These are phyloP conservation scores for Entomobrya multifasciata DNA, from an alignment of 2,888 invertebrate species.

Conservation along the genomic window DNA sequence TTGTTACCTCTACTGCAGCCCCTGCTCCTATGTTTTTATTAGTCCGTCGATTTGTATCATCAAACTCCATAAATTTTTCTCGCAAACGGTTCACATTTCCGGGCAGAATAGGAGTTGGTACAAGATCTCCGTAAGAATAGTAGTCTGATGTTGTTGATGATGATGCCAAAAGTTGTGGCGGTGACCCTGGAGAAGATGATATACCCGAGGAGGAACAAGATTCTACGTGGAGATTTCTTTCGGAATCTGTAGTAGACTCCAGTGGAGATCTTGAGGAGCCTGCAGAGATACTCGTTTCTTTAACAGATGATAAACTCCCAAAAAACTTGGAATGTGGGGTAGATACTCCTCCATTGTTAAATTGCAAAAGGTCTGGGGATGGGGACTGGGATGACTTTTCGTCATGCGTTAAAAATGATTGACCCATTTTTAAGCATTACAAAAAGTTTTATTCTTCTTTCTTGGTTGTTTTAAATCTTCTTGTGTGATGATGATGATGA, in stretches of 20 bases:
- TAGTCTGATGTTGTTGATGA: too few relatives aligned
- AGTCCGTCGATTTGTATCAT: constrained; percentile 2
- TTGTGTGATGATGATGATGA: constrained; percentile 8
- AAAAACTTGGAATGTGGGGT: constrained; percentile 49
- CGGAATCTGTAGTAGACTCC: constrained; percentile 31
- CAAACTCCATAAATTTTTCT: constrained; percentile 62
- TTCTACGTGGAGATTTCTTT: constrained; percentile 17
- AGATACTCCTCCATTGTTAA: too few relatives aligned
- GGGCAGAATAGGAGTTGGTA: constrained; percentile 54
- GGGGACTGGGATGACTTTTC: constrained; percentile 64
- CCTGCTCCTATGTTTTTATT: too few relatives aligned
- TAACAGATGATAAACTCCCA: constrained; percentile 59
- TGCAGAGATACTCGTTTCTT: constrained; percentile 46
- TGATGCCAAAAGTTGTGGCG: not conserved
- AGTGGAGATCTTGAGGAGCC: constrained; percentile 49
- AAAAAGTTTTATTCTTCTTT: not conserved
- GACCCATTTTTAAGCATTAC: constrained; percentile 67
- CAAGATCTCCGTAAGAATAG: constrained; percentile 12
- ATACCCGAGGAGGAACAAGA: constrained; percentile 37
- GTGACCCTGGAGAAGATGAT: constrained; percentile 46
- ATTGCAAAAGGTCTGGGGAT: constrained; percentile 61
- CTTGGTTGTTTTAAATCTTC: not conserved
- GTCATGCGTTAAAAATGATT: constrained; percentile 70
- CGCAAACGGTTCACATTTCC: constrained; percentile 61
- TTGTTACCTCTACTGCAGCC: too few relatives aligned